Conservation (phyloP, 2,797 vertebrate species). For the Clarias fuscus region DNA sequence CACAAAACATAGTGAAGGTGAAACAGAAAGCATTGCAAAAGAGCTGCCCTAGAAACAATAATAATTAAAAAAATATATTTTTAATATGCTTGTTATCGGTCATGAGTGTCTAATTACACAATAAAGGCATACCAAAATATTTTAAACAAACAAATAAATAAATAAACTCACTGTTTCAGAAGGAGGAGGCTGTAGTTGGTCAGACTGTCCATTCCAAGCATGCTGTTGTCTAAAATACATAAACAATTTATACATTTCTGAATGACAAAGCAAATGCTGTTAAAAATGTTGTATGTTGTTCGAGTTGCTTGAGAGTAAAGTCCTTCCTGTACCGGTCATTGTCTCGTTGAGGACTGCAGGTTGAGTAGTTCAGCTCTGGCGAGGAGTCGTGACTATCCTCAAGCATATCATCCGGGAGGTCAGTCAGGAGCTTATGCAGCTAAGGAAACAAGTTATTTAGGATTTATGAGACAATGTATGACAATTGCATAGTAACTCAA, state of each 20-base stretch:
- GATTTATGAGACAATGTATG: background rate
- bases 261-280: background rate
- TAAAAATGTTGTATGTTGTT: background rate
- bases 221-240: conserved; percentile 66
- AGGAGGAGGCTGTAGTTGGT: conserved; percentile 67
- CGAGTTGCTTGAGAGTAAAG: background rate
- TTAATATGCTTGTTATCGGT: background rate
- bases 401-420: conserved; percentile 96
- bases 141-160: background rate
- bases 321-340: conserved; percentile 72
- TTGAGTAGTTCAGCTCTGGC: conserved; percentile 75
- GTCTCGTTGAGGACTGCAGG: conserved; percentile 74
- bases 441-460: conserved; percentile 64
- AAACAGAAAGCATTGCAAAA: conserved; percentile 9
- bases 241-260: background rate
- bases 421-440: conserved; percentile 91
- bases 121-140: background rate
- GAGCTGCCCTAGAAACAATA: background rate
- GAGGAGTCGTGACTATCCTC: conserved; percentile 90
- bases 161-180: conserved; percentile 70
- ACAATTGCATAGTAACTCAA: background rate
- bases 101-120: background rate
- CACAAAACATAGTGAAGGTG: background rate
- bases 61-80: background rate
- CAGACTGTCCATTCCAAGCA: conserved; percentile 68